A percentile compares a stretch with the other conserved stretches of the same genome.
phyloP scores from a whole-genome alignment of 2,113 vertebrate species.

The Pleuronectes platessa region DNA sequence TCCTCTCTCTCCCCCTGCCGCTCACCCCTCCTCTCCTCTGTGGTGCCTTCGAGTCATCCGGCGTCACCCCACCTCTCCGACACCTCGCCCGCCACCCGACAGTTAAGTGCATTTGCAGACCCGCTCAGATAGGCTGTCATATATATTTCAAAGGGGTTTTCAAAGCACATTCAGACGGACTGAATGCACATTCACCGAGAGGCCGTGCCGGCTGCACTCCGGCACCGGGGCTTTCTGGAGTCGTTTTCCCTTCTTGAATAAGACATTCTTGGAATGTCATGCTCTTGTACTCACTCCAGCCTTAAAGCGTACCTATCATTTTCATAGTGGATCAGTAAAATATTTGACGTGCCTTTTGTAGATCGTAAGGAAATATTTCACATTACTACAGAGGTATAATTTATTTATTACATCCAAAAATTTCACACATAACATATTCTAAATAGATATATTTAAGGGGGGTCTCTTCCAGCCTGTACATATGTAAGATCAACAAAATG shows the following conservation, averaged over 20 bases:
- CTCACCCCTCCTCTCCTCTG: conserved; percentile 21
- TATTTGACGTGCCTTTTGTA: not conserved
- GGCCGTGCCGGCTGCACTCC: conserved; percentile 13
- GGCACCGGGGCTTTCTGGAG: conserved; percentile 21
- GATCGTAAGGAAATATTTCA: not conserved
- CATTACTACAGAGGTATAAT: not conserved
- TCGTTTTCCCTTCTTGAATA: conserved; percentile 39
- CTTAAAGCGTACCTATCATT: conserved; percentile 5
- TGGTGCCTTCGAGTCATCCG: conserved; percentile 41
- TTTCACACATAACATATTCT: too few species aligned
- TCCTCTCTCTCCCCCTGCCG: conserved; percentile 16
- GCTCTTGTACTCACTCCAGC: conserved; percentile 4
- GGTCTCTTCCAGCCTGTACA: not conserved
- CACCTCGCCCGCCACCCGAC: conserved; percentile 46
- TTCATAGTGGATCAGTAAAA: conserved; percentile 17
- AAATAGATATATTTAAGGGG: too few species aligned
- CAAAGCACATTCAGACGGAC: conserved; percentile 51
- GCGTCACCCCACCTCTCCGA: conserved; percentile 44
- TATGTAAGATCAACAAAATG: not conserved
- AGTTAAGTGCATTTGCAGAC: conserved; percentile 65
- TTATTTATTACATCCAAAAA: not conserved
- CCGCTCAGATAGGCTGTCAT: conserved; percentile 59
- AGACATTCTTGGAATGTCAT: conserved; percentile 28
- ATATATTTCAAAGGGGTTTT: conserved; percentile 69
- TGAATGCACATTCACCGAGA: conserved; percentile 49